Evolutionary conservation across 2,888 invertebrate species (phyloP).

Genomic region (Euproctis similis): DNA sequence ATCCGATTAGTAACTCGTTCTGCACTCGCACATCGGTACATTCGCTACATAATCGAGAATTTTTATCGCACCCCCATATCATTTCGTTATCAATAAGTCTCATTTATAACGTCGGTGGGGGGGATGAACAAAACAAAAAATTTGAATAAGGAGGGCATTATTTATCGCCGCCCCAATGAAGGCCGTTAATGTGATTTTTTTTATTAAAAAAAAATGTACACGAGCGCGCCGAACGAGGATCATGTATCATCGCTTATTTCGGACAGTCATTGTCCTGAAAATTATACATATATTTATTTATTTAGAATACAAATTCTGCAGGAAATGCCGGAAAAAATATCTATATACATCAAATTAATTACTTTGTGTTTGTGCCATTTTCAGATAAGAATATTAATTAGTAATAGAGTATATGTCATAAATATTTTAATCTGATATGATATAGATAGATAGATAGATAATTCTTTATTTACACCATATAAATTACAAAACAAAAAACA

Average conservation of each 20-base stretch:
- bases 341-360: constrained; percentile 65
- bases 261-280: constrained; percentile 71
- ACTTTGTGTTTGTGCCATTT: constrained; percentile 27
- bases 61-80: constrained; percentile 70
- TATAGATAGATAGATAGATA: too few relatives aligned
- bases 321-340: constrained; percentile 47
- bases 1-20: constrained; percentile 27
- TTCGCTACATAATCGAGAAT: constrained; percentile 52
- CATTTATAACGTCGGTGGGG: constrained; percentile 73
- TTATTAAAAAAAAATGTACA: constrained; percentile 57
- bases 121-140: constrained; percentile 73
- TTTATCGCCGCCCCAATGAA: constrained; percentile 76
- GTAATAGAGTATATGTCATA: too few relatives aligned
- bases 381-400: neutral
- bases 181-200: constrained; percentile 76
- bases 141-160: constrained; percentile 76
- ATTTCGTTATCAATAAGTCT: constrained; percentile 72
- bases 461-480: too few relatives aligned
- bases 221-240: constrained; percentile 69
- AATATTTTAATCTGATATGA: too few relatives aligned
- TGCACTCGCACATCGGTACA: constrained; percentile 37
- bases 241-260: constrained; percentile 74
- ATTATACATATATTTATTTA: constrained; percentile 45
- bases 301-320: constrained; percentile 37
- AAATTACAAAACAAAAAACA: too few relatives aligned